phyloP scores from a whole-genome alignment of 2,113 vertebrate species.

The Mormyrus iriodes region DNA sequence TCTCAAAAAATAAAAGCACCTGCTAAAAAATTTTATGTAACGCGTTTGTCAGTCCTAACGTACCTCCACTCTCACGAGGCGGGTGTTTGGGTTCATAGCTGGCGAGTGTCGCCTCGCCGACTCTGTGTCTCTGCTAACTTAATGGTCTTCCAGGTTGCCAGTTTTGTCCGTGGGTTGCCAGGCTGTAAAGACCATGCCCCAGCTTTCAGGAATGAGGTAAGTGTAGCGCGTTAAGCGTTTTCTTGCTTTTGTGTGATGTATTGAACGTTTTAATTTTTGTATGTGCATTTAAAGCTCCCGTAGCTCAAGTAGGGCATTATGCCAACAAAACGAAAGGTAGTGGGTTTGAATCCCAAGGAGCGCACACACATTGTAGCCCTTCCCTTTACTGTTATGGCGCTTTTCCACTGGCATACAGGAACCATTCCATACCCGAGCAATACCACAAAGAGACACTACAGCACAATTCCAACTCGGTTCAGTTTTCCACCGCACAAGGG shows the following conservation, averaged over 20 bases:
- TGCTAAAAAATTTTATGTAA: not conserved
- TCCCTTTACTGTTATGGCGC: not conserved
- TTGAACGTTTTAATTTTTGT: not conserved
- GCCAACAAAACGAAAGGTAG: no score
- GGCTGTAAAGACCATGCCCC: constrained; percentile 80
- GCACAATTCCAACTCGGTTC: not conserved
- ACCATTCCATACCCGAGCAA: not conserved
- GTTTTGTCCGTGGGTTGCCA: constrained; percentile 75
- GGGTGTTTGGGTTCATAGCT: not conserved
- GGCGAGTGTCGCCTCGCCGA: not conserved
- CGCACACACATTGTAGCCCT: not conserved
- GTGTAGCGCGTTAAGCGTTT: constrained; percentile 21
- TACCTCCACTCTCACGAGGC: not conserved
- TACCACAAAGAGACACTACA: not conserved
- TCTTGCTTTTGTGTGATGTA: not conserved
- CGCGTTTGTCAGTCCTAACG: not conserved
- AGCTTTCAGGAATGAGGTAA: constrained; percentile 82
- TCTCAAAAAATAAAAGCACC: not conserved
- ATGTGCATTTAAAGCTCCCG: not conserved
- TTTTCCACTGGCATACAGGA: not conserved
- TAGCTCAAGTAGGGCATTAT: not conserved
- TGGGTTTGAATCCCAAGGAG: not conserved
- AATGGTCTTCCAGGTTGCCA: constrained; percentile 60
- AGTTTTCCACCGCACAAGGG: not conserved
- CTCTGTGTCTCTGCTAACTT: not conserved